These are phyloP conservation scores for Podiceps cristatus DNA, from an alignment of 2,113 vertebrate species.

Conservation along the genomic window DNA sequence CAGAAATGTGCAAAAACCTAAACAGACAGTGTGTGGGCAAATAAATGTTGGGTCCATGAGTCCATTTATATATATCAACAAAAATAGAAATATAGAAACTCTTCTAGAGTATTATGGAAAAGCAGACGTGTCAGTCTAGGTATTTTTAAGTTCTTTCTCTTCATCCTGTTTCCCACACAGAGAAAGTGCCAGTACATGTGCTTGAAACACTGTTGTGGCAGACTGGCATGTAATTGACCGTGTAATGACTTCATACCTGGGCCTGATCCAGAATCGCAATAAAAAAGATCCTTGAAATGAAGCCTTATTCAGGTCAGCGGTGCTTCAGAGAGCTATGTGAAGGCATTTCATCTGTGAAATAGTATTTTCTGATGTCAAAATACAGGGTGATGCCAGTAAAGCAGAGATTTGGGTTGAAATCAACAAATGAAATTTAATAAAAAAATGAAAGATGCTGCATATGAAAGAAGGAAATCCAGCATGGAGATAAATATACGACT, in stretches of 20 bases:
- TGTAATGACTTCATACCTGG: conserved; percentile 9
- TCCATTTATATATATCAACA: not conserved
- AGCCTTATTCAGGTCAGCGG: not conserved
- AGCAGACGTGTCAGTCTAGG: not conserved
- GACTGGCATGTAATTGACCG: not conserved
- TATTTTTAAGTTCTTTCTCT: not conserved
- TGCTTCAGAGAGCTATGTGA: not conserved
- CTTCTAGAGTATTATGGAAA: not conserved
- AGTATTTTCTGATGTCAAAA: not conserved
- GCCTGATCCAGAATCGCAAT: not conserved
- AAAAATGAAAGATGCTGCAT: not conserved
- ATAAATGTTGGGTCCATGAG: not conserved
- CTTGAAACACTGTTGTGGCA: not conserved
- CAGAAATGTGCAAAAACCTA: not conserved
- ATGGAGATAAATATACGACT: not conserved
- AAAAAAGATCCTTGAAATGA: not conserved
- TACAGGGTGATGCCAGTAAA: not conserved
- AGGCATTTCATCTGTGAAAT: not conserved
- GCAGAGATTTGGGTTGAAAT: not conserved
- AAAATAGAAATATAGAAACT: not conserved
- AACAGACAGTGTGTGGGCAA: not conserved
- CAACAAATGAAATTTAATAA: not conserved
- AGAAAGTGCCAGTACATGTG: not conserved
- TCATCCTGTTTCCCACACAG: not conserved
- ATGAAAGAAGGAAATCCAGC: not conserved